Evolutionary conservation across 2,888 invertebrate species (phyloP).

Genomic region (Agrochola circellaris): DNA sequence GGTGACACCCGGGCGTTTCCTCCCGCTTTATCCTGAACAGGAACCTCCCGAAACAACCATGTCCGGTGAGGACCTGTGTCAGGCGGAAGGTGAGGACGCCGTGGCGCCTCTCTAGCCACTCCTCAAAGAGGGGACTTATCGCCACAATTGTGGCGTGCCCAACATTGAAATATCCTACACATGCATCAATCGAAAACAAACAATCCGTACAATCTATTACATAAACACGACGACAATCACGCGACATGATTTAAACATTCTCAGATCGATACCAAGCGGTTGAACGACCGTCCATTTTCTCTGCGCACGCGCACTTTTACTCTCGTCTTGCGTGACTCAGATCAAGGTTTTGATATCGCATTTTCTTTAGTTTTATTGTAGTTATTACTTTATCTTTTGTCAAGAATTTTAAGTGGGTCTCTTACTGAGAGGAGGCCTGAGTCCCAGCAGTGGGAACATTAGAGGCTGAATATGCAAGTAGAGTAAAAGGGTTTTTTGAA

Average conservation of each 20-base stretch:
- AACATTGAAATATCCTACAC: not conserved
- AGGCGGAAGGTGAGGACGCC: no score
- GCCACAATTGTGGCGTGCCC: no score
- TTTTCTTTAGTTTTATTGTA: slow-evolving; percentile 46
- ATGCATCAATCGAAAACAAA: slow-evolving; percentile 23
- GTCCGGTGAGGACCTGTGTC: no score
- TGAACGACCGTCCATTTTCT: slow-evolving; percentile 73
- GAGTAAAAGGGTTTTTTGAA: no score
- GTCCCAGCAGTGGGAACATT: no score
- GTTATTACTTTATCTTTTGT: slow-evolving; percentile 32
- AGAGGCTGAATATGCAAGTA: no score
- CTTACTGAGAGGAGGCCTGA: no score
- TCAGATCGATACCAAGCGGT: slow-evolving; percentile 63
- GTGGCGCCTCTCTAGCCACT: no score
- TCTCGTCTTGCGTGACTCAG: slow-evolving; percentile 62
- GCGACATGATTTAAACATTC: slow-evolving; percentile 65
- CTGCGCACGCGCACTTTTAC: slow-evolving; percentile 70
- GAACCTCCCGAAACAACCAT: no score
- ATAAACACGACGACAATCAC: slow-evolving; percentile 52
- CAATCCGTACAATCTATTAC: slow-evolving; percentile 42
- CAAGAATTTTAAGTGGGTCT: slow-evolving; percentile 45
- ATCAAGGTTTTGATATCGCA: slow-evolving; percentile 45
- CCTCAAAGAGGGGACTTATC: no score
- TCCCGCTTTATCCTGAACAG: no score
- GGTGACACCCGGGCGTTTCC: no score